Evolutionary conservation across 2,113 vertebrate genomes (phyloP).

Genomic region (Vicugna pacos): DNA sequence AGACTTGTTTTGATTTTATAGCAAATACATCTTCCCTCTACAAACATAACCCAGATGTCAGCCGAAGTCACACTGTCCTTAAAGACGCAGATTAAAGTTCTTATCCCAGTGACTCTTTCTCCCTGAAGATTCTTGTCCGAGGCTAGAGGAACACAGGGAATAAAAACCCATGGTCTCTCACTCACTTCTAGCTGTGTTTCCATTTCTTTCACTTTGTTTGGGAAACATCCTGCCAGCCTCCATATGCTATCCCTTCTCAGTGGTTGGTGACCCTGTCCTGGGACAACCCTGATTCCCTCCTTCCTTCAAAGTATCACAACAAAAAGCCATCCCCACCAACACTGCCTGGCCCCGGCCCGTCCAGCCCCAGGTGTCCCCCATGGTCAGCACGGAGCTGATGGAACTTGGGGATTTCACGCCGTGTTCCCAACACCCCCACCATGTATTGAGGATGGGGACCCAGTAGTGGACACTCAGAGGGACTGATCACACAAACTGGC

Average conservation of each 20-base stretch:
- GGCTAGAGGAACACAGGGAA: not conserved
- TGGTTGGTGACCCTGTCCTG: rapidly evolving
- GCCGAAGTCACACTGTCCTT: not conserved
- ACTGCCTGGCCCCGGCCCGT: no score
- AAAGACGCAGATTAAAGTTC: not conserved
- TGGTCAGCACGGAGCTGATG: no score
- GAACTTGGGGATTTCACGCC: no score
- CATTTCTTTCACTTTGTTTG: not conserved
- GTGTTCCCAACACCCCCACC: no score
- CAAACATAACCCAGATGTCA: not conserved
- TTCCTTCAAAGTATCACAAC: not conserved
- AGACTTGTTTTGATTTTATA: not conserved
- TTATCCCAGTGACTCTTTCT: not conserved
- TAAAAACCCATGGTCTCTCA: not conserved
- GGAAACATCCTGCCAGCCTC: no score
- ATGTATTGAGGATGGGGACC: no score
- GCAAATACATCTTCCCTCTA: not conserved
- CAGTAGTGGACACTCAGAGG: no score
- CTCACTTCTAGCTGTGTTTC: not conserved
- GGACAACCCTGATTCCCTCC: not conserved
- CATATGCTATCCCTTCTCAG: not conserved
- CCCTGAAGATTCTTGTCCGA: not conserved
- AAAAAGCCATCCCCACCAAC: not conserved
- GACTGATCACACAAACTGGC: no score
- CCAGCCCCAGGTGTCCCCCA: no score